Evolutionary conservation across 2,888 invertebrate genomes (phyloP).

Genomic region (Fissipunctia ypsillon): DNA sequence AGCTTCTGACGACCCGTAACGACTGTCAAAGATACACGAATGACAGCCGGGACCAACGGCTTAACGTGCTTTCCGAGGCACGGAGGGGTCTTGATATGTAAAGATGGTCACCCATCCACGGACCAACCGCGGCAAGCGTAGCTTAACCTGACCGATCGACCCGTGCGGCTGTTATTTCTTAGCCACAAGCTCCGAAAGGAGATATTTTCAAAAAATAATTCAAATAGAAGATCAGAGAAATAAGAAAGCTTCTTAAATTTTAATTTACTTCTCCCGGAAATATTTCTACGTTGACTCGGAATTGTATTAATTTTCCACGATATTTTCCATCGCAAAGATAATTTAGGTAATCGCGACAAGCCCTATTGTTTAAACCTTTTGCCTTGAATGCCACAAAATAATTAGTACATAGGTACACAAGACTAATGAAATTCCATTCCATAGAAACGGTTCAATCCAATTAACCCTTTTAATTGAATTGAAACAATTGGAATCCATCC

Average conservation of each 20-base stretch:
- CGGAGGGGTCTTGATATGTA: too few species aligned
- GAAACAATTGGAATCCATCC: conserved; percentile 60
- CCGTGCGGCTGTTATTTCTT: too few species aligned
- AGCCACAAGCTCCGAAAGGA: background rate
- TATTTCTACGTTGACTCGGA: conserved; percentile 13
- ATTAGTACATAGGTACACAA: conserved; percentile 31
- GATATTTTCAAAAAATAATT: conserved; percentile 2
- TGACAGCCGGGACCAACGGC: too few species aligned
- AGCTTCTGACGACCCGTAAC: too few species aligned
- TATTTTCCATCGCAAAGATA: background rate
- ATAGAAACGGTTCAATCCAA: conserved; percentile 61
- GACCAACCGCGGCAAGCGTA: too few species aligned
- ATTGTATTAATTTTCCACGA: conserved; percentile 11
- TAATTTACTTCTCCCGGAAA: conserved; percentile 12
- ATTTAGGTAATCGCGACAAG: background rate
- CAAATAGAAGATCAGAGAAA: conserved; percentile 18
- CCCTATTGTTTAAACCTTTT: background rate
- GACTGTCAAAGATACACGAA: too few species aligned
- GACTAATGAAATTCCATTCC: conserved; percentile 53
- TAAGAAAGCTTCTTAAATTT: conserved; percentile 30
- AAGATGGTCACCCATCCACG: too few species aligned
- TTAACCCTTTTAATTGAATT: conserved; percentile 65
- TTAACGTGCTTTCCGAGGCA: too few species aligned
- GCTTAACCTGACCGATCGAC: too few species aligned
- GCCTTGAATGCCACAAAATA: conserved; percentile 23